Base-by-base conservation (phyloP, 1,140 invertebrate species). In the Ditylenchus dipsaci region DNA sequence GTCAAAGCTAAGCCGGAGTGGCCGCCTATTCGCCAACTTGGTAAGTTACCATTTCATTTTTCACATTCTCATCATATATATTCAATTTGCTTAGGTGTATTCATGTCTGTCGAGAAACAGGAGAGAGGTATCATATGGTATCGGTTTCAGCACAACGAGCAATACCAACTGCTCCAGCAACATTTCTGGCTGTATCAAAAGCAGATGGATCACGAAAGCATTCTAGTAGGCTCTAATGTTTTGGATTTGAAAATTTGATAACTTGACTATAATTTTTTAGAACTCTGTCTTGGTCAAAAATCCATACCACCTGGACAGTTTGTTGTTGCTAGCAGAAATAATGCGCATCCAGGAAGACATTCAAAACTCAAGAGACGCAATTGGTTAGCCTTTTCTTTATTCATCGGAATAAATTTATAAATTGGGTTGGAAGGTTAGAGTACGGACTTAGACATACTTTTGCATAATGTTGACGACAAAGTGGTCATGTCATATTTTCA, bases 291-390 rank as follows among this genome's bases (percentile, higher is more conserved):
- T 76, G 17, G 3, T n/a, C 26, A 47, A 77, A 56, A 75, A 75
- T 64, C 76, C 68, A 5, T 75, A 66, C 47, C 73, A 75, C 56
- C 69, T 75, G 63, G 73, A 75, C n/a, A 72, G 67, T 17, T 49
- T 75, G 21, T 49, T 75, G 30, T 53, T 76, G 21, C 23, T 76
- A 38, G 21, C 73, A 42, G 76, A 75, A 71, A 29, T 60, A 49
- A 58, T 60, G 42, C 47, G 42, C 26, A 66, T 76, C 7, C 65
- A 77, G 29, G 73, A 76, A 58, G 71, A 75, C 11, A n/a, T n/a
- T 19, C 64, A 77, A 29, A 3, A 30, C 15, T 62, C 74, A 26
- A 42, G 42, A 15, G 75, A 75, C 65, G 23, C 71, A 13, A 73
- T 75, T 38, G 76, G 73, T 75, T 38, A 19, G 19, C 23, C 11